phyloP scores from a whole-genome alignment of 2,113 vertebrate genomes.

The Dolichotis patagonum region DNA sequence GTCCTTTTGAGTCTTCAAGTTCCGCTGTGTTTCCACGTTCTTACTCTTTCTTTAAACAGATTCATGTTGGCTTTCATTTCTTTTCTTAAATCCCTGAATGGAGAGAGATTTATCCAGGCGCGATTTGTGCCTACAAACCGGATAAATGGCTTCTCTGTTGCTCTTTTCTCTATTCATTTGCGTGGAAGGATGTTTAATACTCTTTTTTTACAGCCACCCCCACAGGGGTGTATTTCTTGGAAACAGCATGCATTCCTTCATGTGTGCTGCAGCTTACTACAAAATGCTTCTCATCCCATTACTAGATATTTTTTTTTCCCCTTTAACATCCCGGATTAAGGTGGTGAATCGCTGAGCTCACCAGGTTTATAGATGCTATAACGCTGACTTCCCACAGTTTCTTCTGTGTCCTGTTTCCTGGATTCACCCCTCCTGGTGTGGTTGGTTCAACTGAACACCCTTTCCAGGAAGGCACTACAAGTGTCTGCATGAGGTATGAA shows the following conservation, averaged over 20 bases:
- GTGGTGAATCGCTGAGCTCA: background rate
- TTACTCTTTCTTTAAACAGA: background rate
- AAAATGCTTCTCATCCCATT: background rate
- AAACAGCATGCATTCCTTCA: background rate
- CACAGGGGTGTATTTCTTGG: fast-evolving
- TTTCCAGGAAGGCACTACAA: background rate
- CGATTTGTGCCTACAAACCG: background rate
- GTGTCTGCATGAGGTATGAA: background rate
- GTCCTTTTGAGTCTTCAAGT: background rate
- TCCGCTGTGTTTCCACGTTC: background rate
- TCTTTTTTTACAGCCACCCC: background rate
- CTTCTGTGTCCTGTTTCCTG: background rate
- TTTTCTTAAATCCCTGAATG: background rate
- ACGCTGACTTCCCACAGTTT: fast-evolving
- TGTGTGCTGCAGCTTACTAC: background rate
- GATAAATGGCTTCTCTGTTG: background rate
- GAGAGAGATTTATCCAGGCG: background rate
- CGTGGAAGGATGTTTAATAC: background rate
- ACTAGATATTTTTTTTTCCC: background rate
- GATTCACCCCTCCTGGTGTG: fast-evolving
- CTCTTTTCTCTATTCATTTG: background rate
- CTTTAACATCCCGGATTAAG: background rate
- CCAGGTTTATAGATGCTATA: fast-evolving
- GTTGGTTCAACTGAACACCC: fast-evolving
- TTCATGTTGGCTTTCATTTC: background rate